A percentile compares a stretch with the other conserved stretches of the same genome.
Conservation (phyloP, 2,888 invertebrate genomes). For the Mylabris sibirica region DNA sequence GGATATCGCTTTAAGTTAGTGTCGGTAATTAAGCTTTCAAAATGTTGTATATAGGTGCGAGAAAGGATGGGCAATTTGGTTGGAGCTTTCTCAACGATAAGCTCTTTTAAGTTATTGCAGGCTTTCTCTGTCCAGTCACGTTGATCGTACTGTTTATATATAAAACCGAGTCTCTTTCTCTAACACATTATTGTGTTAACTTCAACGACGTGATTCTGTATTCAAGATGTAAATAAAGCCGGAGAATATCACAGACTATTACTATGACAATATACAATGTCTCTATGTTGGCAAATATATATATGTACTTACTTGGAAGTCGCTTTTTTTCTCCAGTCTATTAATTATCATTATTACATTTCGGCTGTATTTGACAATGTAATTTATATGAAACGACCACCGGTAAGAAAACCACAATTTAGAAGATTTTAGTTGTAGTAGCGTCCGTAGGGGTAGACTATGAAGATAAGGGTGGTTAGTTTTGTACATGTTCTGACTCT, state of each 20-base stretch:
- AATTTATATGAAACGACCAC: conserved; percentile 28
- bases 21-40: conserved; percentile 31
- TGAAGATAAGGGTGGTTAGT: conserved; percentile 7
- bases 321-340: neutral
- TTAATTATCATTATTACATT: conserved; percentile 25
- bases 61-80: conserved; percentile 29
- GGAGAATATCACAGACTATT: neutral
- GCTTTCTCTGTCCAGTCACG: conserved; percentile 19
- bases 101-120: conserved; percentile 27
- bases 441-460: neutral
- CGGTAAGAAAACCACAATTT: conserved; percentile 25
- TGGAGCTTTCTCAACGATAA: conserved; percentile 19
- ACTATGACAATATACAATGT: neutral
- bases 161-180: conserved; percentile 9
- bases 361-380: conserved; percentile 27
- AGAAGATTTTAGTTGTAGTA: neutral
- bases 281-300: neutral
- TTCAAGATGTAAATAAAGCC: conserved; percentile 3
- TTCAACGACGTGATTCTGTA: conserved; percentile 23
- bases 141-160: conserved; percentile 20
- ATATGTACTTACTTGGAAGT: neutral
- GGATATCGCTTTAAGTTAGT: conserved; percentile 20
- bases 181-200: conserved; percentile 23
- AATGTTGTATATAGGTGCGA: conserved; percentile 21
- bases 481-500: conserved; percentile 25